phyloP scores from a whole-genome alignment of 2,888 invertebrate species.

The Drosophila fungiperda region DNA sequence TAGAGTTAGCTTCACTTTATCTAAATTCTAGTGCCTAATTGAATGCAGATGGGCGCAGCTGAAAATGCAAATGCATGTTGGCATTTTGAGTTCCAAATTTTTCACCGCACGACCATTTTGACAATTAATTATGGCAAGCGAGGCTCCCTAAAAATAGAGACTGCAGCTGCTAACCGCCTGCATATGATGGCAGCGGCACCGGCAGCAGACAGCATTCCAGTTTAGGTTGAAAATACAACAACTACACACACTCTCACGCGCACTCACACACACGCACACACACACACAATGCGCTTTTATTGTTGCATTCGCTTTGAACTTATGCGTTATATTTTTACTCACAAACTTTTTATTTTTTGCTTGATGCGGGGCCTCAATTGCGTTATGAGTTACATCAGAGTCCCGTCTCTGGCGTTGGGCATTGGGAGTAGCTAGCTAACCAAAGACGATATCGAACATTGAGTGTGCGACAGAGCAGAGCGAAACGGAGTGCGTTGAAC shows the following conservation, averaged over 20 bases:
- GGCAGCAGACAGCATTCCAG: conserved; percentile 48
- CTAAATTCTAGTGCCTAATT: not conserved
- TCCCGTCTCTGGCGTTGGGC: conserved; percentile 22
- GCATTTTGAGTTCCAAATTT: conserved; percentile 9
- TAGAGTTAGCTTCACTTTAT: not conserved
- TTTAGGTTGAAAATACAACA: conserved; percentile 47
- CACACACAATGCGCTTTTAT: conserved; percentile 32
- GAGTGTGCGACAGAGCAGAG: conserved; percentile 21
- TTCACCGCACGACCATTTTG: conserved; percentile 28
- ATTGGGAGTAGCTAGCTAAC: conserved; percentile 18
- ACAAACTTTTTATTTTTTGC: conserved; percentile 21
- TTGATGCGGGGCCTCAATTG: conserved; percentile 39
- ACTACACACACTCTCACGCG: conserved; percentile 1
- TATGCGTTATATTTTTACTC: conserved; percentile 39
- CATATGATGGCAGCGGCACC: conserved; percentile 32
- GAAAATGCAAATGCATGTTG: conserved; percentile 6
- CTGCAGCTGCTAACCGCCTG: conserved; percentile 51
- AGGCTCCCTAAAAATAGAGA: conserved; percentile 63
- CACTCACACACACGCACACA: conserved; percentile 15
- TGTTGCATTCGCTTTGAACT: conserved; percentile 35
- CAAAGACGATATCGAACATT: conserved; percentile 50
- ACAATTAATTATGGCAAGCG: conserved; percentile 43
- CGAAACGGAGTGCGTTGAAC: conserved; percentile 17
- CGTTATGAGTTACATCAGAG: conserved; percentile 62
- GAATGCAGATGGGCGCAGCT: not conserved